Base-by-base conservation (phyloP, 1,140 invertebrate genomes). In the Drosophila willistoni region DNA sequence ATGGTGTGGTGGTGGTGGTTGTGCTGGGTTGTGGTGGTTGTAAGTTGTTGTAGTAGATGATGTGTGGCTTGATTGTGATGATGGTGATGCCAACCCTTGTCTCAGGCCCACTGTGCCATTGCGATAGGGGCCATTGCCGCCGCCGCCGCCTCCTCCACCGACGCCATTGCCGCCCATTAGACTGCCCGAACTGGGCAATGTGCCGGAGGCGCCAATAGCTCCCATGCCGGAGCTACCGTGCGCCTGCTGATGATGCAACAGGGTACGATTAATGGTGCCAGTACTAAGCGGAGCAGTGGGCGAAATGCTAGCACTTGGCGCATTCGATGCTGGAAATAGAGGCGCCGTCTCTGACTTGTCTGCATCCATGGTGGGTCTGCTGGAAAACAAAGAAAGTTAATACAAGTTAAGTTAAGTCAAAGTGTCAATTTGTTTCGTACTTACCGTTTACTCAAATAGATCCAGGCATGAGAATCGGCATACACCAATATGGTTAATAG, bases 381-480 rank as follows among this genome's bases (percentile, higher is more conserved):
- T 25, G 51, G 10, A 13, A 44, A 3, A 14, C 36, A 39, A 39
- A 0, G 36, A 13, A 12, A 39, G 12, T 39, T 13, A 39, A 12
- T 33, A 1, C 10, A 39, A 36, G 5, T 14, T 13, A 1, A 6
- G 6, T 12, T 0, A 2, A 13, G 9, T 1, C n/a, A 5, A 2
- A n/a, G 34, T 47, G 0, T 2, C 22, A 57, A 41, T 12, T 62
- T 47, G 5, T 12, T 44, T 25, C 4, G n/a, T 36, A 63, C 69
- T 44, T 75, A 92, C 91, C 90, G 77, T 92, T 97, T 97, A 91
- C 96, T 96, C 77, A 98, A 96, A 90, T 98, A 98, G 81, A 98
- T 98, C 98, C 98, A 99, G 13, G 97, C 97, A 92, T 98, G 97
- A n/a, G 97, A 98, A 91, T 98, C 97, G 22, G 98, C 95, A 94